Conservation (phyloP, 2,888 invertebrate genomes). For the Cynaeus angustus region DNA sequence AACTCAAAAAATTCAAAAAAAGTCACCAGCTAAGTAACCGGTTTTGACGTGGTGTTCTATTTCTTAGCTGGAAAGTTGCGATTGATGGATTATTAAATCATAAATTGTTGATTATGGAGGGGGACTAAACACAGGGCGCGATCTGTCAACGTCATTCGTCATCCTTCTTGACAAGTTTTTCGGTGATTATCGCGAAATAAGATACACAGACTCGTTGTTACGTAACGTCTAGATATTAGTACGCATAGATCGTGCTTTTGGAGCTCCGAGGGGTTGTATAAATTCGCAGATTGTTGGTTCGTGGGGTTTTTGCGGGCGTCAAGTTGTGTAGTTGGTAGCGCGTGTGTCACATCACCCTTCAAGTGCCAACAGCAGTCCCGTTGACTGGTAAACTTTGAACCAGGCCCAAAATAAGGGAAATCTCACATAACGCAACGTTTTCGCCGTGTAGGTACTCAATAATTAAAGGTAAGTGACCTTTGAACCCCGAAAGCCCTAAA, state of each 20-base stretch:
- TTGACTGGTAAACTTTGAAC: constrained; percentile 50
- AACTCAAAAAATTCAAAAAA: background rate
- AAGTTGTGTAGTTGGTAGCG: constrained; percentile 45
- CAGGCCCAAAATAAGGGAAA: constrained; percentile 41
- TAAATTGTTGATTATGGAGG: background rate
- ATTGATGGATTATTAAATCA: no score
- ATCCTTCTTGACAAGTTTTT: no score
- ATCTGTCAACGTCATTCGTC: constrained; percentile 6
- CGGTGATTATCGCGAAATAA: no score
- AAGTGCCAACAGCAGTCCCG: constrained; percentile 61
- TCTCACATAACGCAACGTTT: constrained; percentile 4
- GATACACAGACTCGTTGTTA: no score
- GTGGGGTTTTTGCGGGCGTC: constrained; percentile 4
- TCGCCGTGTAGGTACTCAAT: constrained; percentile 18
- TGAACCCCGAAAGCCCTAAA: background rate
- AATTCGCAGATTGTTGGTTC: no score
- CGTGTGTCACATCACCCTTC: constrained; percentile 65
- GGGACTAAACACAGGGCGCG: constrained; percentile 10
- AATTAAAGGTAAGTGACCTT: constrained; percentile 26
- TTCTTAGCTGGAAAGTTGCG: background rate
- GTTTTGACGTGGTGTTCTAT: constrained; percentile 15
- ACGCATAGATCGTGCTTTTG: no score
- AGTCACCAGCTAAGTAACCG: constrained; percentile 5
- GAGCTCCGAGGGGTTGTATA: no score
- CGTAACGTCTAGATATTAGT: no score